Conservation (phyloP, 37 sponge, comb jelly and placozoan species). For the Ephydatia muelleri region DNA sequence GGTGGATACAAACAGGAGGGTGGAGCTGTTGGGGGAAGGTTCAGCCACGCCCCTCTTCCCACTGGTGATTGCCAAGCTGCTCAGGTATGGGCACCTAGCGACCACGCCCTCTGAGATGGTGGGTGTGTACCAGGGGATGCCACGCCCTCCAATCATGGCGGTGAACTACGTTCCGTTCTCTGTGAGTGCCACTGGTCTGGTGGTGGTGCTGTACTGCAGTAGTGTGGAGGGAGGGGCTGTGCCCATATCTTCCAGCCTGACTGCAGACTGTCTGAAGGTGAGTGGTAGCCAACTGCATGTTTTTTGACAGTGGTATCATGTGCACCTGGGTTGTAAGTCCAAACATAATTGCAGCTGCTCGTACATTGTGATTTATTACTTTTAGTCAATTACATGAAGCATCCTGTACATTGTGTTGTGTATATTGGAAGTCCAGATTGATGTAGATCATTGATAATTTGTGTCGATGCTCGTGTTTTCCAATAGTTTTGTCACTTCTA, state of each 20-base stretch:
- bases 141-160: slow-evolving; percentile 2
- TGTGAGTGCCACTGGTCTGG: slow-evolving; percentile 18
- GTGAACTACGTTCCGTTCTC: slow-evolving; percentile 60
- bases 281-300: not conserved
- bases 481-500: too few species aligned
- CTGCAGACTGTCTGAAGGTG: slow-evolving; percentile 41
- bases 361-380: too few species aligned
- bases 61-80: slow-evolving; percentile 33
- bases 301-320: not conserved
- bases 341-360: too few species aligned
- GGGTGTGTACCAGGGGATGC: not conserved
- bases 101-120: slow-evolving; percentile 14
- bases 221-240: slow-evolving; percentile 13
- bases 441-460: too few species aligned
- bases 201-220: slow-evolving; percentile 44
- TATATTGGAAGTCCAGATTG: too few species aligned
- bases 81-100: slow-evolving; percentile 23
- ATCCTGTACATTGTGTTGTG: too few species aligned
- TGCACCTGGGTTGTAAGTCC: too few species aligned
- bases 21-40: not conserved
- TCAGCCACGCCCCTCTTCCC: slow-evolving; percentile 11
- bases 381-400: too few species aligned
- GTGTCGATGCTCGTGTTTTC: too few species aligned
- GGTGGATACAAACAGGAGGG: slow-evolving; percentile 3
- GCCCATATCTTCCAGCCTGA: not conserved